phyloP scores from a whole-genome alignment of 2,797 vertebrate species.

The Ctenopoma kingsleyae region DNA sequence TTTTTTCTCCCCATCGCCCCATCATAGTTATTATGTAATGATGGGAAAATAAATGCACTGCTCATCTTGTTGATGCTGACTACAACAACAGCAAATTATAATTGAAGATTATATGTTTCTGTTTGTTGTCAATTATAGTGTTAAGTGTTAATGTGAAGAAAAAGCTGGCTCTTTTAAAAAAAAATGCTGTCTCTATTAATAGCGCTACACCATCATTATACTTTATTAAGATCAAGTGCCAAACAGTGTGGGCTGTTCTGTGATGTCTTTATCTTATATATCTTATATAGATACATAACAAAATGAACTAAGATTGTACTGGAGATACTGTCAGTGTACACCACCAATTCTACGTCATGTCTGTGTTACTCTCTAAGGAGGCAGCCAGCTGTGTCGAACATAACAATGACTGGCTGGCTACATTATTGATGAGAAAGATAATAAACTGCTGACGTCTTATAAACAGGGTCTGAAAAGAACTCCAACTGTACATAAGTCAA shows the following conservation, averaged over 20 bases:
- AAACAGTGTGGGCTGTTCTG: not conserved
- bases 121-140: not conserved
- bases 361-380: slow-evolving; percentile 39
- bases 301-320: not conserved
- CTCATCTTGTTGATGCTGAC: slow-evolving; percentile 25
- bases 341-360: slow-evolving; percentile 6
- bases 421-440: slow-evolving; percentile 75
- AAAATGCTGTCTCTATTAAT: not conserved
- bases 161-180: not conserved
- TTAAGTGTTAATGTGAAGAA: not conserved
- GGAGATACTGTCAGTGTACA: slow-evolving; percentile 17
- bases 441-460: slow-evolving; percentile 57
- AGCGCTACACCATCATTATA: not conserved
- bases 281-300: not conserved
- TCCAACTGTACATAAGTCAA: slow-evolving; percentile 9
- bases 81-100: slow-evolving; percentile 13
- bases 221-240: not conserved
- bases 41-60: slow-evolving; percentile 39
- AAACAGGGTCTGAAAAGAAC: slow-evolving; percentile 40
- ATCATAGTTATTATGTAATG: slow-evolving; percentile 59
- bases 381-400: slow-evolving; percentile 48
- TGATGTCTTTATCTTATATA: not conserved
- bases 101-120: not conserved
- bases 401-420: slow-evolving; percentile 61
- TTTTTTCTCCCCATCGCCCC: slow-evolving; percentile 55